phyloP scores from a whole-genome alignment of 2,113 vertebrate species.

The Misgurnus mizolepis region DNA sequence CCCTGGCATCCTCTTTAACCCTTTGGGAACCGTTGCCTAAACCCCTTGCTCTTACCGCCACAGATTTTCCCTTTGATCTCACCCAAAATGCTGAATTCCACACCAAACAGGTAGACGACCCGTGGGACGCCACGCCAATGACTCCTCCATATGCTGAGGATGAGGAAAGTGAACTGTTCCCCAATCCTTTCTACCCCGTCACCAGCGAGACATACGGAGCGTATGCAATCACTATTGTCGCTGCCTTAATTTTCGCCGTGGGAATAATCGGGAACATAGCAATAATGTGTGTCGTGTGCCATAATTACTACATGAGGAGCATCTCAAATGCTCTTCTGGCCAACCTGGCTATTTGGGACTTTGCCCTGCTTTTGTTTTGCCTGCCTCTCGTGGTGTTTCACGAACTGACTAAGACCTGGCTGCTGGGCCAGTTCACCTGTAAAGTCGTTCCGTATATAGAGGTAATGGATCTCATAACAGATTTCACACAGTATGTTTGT shows the following conservation, averaged over 20 bases:
- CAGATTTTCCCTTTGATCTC: slow-evolving; percentile 73
- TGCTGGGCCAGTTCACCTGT: slow-evolving; percentile 95
- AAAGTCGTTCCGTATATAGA: slow-evolving; percentile 96
- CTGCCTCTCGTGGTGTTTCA: slow-evolving; percentile 95
- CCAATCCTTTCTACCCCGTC: slow-evolving; percentile 95
- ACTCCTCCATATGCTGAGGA: slow-evolving; percentile 74
- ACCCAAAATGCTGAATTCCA: slow-evolving; percentile 68
- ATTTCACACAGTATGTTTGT: background rate
- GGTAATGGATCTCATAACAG: slow-evolving; percentile 72
- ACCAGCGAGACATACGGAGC: slow-evolving; percentile 92
- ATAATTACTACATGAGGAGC: slow-evolving; percentile 99
- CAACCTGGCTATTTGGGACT: slow-evolving; percentile 97
- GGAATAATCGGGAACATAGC: slow-evolving; percentile 93
- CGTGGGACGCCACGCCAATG: slow-evolving; percentile 76
- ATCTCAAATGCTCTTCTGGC: slow-evolving; percentile 97
- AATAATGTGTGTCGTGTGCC: slow-evolving; percentile 97
- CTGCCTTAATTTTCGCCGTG: slow-evolving; percentile 88
- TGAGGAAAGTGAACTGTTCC: slow-evolving; percentile 74
- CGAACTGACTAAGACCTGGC: slow-evolving; percentile 94
- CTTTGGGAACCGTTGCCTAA: slow-evolving; percentile 73
- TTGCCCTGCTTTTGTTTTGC: slow-evolving; percentile 92
- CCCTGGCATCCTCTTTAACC: slow-evolving; percentile 45
- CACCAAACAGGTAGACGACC: slow-evolving; percentile 73
- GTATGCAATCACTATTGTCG: slow-evolving; percentile 90
- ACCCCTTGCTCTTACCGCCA: slow-evolving; percentile 82